phyloP scores from a whole-genome alignment of 1,140 invertebrate species.

The Calosoma granatense region DNA sequence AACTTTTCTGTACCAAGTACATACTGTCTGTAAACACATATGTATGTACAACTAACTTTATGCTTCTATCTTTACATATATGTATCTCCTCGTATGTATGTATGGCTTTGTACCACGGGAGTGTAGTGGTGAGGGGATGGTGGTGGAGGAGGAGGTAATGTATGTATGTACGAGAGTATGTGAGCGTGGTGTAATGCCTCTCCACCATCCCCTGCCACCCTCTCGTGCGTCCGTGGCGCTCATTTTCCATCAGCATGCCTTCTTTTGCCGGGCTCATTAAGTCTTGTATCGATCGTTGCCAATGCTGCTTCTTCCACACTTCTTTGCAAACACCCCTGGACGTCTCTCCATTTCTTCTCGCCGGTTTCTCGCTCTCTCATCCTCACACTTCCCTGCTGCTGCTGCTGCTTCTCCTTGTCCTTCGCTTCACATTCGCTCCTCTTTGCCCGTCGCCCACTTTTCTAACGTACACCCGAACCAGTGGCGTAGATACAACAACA shows the following conservation, averaged over 20 bases:
- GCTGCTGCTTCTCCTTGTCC: background rate
- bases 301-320: conserved; percentile 23
- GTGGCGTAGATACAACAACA: no score
- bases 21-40: no score
- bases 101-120: no score
- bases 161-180: background rate
- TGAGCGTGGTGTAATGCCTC: no score
- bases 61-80: no score
- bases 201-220: no score
- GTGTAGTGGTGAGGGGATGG: no score
- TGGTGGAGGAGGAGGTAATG: no score
- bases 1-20: no score
- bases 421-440: background rate
- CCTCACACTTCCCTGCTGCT: background rate
- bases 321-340: conserved; percentile 16
- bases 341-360: background rate
- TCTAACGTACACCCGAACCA: background rate
- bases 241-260: conserved; percentile 26
- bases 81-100: no score
- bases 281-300: conserved; percentile 25
- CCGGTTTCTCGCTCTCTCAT: background rate
- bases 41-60: no score
- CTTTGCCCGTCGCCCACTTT: background rate
- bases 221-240: conserved; percentile 16
- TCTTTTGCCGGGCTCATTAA: conserved; percentile 27